These are phyloP conservation scores for Myiopsitta monachus DNA, from an alignment of 2,113 vertebrate genomes.

Conservation along the genomic window DNA sequence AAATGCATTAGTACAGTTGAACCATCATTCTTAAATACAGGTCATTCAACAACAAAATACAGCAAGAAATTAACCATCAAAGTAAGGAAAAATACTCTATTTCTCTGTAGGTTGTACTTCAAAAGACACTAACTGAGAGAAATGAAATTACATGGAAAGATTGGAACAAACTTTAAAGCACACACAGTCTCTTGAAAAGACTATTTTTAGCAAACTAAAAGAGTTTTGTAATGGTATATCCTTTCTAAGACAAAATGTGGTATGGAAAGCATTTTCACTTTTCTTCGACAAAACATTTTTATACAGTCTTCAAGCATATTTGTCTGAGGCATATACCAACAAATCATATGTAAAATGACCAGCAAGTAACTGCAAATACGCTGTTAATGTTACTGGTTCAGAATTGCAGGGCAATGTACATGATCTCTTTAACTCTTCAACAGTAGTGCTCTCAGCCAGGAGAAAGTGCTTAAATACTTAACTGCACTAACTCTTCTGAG, in stretches of 20 bases:
- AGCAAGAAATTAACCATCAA: background rate
- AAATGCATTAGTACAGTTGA: background rate
- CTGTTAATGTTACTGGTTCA: background rate
- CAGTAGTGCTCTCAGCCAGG: background rate
- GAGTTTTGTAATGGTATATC: background rate
- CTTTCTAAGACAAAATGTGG: background rate
- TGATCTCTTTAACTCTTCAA: background rate
- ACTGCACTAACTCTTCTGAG: background rate
- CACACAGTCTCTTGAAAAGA: background rate
- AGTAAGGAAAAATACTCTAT: background rate
- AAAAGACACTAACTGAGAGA: background rate
- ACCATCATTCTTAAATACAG: background rate
- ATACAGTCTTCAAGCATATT: background rate
- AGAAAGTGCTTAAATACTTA: background rate
- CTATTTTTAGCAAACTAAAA: constrained; percentile 12
- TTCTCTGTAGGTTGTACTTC: background rate
- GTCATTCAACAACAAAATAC: background rate
- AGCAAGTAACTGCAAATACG: background rate
- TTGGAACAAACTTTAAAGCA: background rate
- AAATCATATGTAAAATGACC: background rate
- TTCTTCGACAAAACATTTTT: background rate
- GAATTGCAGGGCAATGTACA: background rate
- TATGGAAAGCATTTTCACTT: background rate
- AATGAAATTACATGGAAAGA: background rate
- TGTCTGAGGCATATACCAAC: background rate